These are phyloP conservation scores for Brotogeris chrysoptera DNA, from an alignment of 2,797 vertebrate species.

Conservation along the genomic window DNA sequence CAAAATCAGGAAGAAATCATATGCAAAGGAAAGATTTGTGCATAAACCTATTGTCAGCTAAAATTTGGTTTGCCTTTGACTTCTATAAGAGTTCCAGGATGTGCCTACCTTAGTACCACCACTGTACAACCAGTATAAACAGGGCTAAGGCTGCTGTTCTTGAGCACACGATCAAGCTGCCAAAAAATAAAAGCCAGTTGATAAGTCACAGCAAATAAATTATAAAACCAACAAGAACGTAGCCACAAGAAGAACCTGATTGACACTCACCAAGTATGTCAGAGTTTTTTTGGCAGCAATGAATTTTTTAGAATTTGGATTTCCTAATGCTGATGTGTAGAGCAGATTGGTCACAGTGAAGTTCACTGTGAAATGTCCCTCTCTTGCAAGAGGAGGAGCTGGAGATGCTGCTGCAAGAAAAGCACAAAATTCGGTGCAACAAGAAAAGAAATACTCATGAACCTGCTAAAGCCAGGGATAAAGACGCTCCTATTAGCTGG, in stretches of 20 bases:
- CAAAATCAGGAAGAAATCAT: not conserved
- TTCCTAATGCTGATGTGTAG: conserved; percentile 32
- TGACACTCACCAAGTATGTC: conserved; percentile 22
- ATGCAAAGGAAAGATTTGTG: not conserved
- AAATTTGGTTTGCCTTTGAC: not conserved
- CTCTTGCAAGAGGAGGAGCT: not conserved
- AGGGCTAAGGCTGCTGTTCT: conserved; percentile 22
- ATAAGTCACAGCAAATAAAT: not conserved
- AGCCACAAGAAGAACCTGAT: not conserved
- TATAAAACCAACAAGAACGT: not conserved
- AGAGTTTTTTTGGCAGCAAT: conserved; percentile 1
- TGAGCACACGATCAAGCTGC: conserved; percentile 38
- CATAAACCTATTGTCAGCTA: not conserved
- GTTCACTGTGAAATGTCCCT: conserved; percentile 46
- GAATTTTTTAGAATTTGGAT: conserved; percentile 12
- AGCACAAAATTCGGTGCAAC: not conserved
- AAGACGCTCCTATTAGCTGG: not conserved
- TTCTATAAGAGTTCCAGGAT: not conserved
- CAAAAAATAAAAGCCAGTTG: not conserved
- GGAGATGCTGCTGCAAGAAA: not conserved
- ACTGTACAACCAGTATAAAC: not conserved
- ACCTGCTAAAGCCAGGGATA: not conserved
- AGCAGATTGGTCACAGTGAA: conserved; percentile 65
- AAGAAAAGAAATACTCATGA: not conserved
- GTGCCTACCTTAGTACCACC: not conserved